These are phyloP conservation scores for Synaphobranchus kaupii DNA, from an alignment of 2,797 vertebrate genomes.

Conservation along the genomic window DNA sequence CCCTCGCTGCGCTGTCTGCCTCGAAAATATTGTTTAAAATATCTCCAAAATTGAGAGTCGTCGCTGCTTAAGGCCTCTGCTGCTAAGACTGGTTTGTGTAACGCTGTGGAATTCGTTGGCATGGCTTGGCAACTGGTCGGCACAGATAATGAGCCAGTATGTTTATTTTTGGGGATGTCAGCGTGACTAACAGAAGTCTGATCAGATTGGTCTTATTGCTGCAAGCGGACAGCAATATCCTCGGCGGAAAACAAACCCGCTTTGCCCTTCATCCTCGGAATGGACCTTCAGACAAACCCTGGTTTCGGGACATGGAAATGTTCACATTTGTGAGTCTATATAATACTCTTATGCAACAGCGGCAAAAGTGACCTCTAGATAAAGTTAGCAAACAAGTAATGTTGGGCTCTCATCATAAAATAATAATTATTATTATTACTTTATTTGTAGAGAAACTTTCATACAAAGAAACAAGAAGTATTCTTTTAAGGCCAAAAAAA, in stretches of 20 bases:
- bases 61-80: neutral
- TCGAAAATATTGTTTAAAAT: neutral
- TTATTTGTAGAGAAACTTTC: neutral
- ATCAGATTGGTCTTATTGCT: conserved; percentile 7
- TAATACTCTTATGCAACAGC: neutral
- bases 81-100: neutral
- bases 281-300: neutral
- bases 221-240: neutral
- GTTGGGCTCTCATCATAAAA: neutral
- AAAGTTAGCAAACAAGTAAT: neutral
- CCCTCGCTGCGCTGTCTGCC: neutral
- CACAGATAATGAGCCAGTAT: neutral
- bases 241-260: neutral
- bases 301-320: neutral
- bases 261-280: neutral
- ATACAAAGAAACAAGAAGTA: neutral
- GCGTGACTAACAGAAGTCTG: conserved; percentile 2
- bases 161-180: conserved; percentile 8
- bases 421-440: neutral
- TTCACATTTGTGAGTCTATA: neutral
- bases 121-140: neutral
- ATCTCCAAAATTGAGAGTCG: neutral
- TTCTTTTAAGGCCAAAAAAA: neutral
- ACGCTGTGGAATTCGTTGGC: neutral
- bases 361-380: neutral